These are phyloP conservation scores for Heliconius congener DNA, from an alignment of 1,140 invertebrate genomes.

Conservation along the genomic window DNA sequence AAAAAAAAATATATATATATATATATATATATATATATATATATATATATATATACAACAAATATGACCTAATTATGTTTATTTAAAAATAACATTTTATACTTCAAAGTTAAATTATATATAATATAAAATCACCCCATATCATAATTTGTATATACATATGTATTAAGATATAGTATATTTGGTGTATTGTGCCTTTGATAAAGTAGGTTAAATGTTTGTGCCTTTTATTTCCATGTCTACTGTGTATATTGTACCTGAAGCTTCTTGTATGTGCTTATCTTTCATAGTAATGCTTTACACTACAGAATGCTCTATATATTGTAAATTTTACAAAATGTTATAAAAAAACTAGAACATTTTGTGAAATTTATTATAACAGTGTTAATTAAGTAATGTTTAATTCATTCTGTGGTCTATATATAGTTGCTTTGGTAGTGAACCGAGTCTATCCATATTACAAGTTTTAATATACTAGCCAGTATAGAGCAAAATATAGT, in stretches of 20 bases:
- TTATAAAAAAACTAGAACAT: not conserved
- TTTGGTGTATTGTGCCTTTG: slow-evolving; percentile 77
- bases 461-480: no score
- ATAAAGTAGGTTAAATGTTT: slow-evolving; percentile 72
- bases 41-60: no score
- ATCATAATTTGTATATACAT: slow-evolving; percentile 17
- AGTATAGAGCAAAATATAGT: no score
- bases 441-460: no score
- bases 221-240: slow-evolving; percentile 74
- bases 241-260: slow-evolving; percentile 71
- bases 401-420: not conserved
- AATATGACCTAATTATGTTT: not conserved
- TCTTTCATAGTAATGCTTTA: slow-evolving; percentile 28
- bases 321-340: not conserved
- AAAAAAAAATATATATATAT: no score
- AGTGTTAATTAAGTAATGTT: not conserved
- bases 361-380: no score
- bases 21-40: no score
- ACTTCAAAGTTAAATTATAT: not conserved
- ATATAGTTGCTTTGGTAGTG: not conserved
- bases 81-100: not conserved
- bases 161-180: slow-evolving; percentile 47
- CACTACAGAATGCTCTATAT: not conserved
- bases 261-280: slow-evolving; percentile 55
- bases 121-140: not conserved